Percentiles rank a stretch among this genome's conserved stretches.
Conservation (phyloP, 2,797 vertebrate species). For the Avahi laniger region DNA sequence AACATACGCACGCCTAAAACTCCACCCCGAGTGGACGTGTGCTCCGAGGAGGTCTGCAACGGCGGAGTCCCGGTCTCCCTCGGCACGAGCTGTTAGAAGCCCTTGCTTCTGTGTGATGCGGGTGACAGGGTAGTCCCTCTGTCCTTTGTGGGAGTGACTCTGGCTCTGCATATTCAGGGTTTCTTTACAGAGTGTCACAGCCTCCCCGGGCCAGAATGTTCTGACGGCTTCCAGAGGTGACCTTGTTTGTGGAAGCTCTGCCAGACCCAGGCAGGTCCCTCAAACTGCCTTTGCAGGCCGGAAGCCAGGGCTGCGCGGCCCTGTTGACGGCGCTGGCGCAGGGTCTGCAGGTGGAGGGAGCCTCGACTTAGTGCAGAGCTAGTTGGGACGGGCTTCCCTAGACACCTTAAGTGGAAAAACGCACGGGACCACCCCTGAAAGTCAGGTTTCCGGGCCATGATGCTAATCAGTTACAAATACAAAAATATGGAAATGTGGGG, state of each 20-base stretch:
- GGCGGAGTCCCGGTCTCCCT: not conserved
- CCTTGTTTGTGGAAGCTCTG: not conserved
- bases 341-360: not conserved
- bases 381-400: not conserved
- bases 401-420: not conserved
- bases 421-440: not conserved
- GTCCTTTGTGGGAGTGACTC: not conserved
- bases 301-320: rapidly evolving
- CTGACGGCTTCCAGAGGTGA: not conserved
- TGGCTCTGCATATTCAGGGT: not conserved
- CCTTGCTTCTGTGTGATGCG: not conserved
- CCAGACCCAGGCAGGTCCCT: not conserved
- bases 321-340: not conserved
- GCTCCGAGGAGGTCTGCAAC: not conserved
- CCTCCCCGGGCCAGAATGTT: not conserved
- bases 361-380: not conserved
- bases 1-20: not conserved
- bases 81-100: not conserved
- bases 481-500: not conserved
- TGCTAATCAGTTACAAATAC: not conserved
- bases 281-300: rapidly evolving
- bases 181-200: not conserved
- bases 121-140: too few relatives aligned
- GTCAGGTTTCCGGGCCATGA: too few relatives aligned
- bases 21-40: not conserved